Evolutionary conservation across 2,888 invertebrate species (phyloP).

Genomic region (Patella ulyssiponensis): DNA sequence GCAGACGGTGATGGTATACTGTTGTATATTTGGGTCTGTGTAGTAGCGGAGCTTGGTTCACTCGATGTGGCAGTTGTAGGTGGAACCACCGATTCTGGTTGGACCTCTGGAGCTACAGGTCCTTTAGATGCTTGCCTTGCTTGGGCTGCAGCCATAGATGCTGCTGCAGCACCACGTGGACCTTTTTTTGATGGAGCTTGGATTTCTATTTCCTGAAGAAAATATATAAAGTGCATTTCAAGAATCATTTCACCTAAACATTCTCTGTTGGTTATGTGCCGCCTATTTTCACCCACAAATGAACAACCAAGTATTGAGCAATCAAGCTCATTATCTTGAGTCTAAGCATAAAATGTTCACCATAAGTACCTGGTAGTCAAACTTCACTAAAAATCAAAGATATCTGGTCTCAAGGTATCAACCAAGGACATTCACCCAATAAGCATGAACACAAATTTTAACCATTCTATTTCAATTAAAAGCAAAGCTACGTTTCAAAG

Average conservation of each 20-base stretch:
- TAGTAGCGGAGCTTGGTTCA: slow-evolving; percentile 29
- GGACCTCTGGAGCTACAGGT: slow-evolving; percentile 43
- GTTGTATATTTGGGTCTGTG: slow-evolving; percentile 6
- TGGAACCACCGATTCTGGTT: slow-evolving; percentile 41
- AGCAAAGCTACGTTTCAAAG: no score
- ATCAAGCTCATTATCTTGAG: not conserved
- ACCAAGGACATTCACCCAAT: no score
- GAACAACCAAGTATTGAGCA: no score
- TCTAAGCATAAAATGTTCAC: not conserved
- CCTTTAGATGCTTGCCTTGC: slow-evolving; percentile 36
- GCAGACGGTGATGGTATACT: slow-evolving; percentile 26
- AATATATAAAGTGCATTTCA: slow-evolving; percentile 5
- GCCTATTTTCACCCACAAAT: no score
- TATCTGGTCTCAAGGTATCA: no score
- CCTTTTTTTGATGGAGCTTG: slow-evolving; percentile 65
- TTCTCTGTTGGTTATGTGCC: no score
- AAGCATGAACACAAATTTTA: no score
- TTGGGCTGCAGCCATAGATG: slow-evolving; percentile 26
- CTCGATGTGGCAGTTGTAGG: slow-evolving; percentile 34
- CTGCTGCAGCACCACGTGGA: slow-evolving; percentile 31
- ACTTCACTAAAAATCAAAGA: no score
- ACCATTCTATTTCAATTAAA: no score
- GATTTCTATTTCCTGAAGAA: slow-evolving; percentile 69
- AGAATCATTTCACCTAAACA: no score
- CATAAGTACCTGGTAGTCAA: not conserved